These are phyloP conservation scores for Acronicta alni DNA, from an alignment of 2,888 invertebrate species.

Conservation along the genomic window DNA sequence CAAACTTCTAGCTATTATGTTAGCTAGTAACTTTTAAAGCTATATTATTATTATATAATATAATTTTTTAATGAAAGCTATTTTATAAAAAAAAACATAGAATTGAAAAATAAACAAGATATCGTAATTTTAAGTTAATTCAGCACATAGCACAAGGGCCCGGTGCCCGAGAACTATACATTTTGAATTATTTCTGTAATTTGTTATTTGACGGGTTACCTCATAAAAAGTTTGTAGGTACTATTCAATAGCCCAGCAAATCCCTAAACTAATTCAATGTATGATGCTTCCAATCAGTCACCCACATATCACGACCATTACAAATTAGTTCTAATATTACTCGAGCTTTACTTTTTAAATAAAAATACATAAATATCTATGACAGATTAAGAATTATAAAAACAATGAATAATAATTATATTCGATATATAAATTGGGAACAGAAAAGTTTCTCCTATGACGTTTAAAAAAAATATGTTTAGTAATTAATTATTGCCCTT, in stretches of 20 bases:
- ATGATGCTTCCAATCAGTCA: slow-evolving; percentile 35
- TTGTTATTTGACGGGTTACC: too few relatives aligned
- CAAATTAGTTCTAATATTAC: slow-evolving; percentile 40
- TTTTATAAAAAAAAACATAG: too few relatives aligned
- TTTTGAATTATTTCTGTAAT: too few relatives aligned
- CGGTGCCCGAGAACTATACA: too few relatives aligned
- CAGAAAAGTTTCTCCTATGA: background rate
- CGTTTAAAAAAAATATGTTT: background rate
- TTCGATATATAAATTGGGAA: too few relatives aligned
- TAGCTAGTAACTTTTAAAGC: background rate
- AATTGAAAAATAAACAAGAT: too few relatives aligned
- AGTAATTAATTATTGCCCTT: slow-evolving; percentile 10
- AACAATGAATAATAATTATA: slow-evolving; percentile 3
- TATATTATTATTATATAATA: too few relatives aligned
- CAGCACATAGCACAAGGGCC: too few relatives aligned
- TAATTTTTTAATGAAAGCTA: too few relatives aligned
- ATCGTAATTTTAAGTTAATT: too few relatives aligned
- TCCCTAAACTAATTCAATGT: slow-evolving; percentile 20
- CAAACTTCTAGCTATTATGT: too few relatives aligned
- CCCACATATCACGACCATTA: slow-evolving; percentile 55
- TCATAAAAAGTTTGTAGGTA: background rate
- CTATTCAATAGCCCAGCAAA: background rate
- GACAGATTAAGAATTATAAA: slow-evolving; percentile 12
- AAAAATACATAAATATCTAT: slow-evolving; percentile 25
- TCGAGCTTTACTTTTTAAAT: slow-evolving; percentile 39